Evolutionary conservation across 1,140 invertebrate genomes (phyloP).

Genomic region (Brachionus manjavacas): DNA sequence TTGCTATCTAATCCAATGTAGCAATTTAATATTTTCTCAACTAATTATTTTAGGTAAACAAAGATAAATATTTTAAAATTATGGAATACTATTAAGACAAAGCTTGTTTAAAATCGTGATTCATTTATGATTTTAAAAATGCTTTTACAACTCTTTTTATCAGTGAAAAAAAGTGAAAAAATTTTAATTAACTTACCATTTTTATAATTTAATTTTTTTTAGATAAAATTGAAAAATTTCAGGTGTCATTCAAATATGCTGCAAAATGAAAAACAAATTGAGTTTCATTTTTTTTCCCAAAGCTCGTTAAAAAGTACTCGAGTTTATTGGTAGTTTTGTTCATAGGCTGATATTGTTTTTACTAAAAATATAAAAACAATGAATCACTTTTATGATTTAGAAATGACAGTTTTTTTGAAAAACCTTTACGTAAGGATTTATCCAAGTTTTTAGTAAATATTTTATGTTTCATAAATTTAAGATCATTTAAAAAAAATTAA

Average conservation of each 20-base stretch:
- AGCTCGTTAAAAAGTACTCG: neutral
- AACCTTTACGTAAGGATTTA: constrained; percentile 2
- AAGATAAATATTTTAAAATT: neutral
- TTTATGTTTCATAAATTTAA: neutral
- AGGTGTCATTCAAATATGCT: neutral
- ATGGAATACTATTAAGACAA: neutral
- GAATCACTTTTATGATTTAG: neutral
- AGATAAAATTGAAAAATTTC: neutral
- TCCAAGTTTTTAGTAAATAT: neutral
- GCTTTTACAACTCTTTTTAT: neutral
- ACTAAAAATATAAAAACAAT: neutral
- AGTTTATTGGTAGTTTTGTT: neutral
- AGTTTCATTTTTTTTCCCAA: neutral
- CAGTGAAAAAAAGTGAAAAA: neutral
- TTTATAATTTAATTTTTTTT: neutral
- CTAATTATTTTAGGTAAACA: neutral
- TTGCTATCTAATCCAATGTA: neutral
- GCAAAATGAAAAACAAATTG: constrained; percentile 8
- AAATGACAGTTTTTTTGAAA: neutral
- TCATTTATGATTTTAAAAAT: neutral
- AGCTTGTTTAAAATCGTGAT: neutral
- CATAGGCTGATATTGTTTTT: neutral
- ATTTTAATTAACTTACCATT: constrained; percentile 1
- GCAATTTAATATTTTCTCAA: neutral
- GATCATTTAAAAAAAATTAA: neutral